Conservation (phyloP, 1,140 invertebrate genomes). For the Diachasma alloeum region DNA sequence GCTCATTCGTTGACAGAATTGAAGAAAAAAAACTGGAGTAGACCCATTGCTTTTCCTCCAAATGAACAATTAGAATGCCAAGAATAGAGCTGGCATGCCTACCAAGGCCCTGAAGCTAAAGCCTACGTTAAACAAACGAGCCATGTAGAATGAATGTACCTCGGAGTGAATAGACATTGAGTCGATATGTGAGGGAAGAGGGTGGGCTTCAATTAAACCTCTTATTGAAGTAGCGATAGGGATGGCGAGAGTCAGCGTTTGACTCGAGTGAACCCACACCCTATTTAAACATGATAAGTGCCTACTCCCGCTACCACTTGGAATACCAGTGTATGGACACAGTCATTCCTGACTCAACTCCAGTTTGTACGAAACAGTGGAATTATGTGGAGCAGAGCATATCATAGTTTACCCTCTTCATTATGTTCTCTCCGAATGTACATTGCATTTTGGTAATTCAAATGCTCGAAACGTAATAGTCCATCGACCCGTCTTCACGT, state of each 20-base stretch:
- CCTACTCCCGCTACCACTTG: not conserved
- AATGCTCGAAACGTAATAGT: conserved; percentile 34
- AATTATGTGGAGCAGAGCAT: no score
- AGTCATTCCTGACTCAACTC: no score
- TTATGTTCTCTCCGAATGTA: no score
- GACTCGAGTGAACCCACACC: not conserved
- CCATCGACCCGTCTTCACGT: not conserved
- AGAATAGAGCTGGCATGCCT: not conserved
- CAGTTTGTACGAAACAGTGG: no score
- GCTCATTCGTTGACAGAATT: no score
- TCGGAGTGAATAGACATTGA: not conserved
- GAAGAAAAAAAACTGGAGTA: not conserved
- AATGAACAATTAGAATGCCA: conserved; percentile 17
- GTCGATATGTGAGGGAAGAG: not conserved
- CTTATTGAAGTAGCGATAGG: not conserved
- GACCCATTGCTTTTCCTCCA: not conserved
- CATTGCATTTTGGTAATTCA: not conserved
- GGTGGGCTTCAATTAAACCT: conserved; percentile 24
- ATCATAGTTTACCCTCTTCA: no score
- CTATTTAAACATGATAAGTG: conserved; percentile 10
- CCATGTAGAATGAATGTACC: not conserved
- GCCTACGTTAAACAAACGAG: not conserved
- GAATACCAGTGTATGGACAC: conserved; percentile 19
- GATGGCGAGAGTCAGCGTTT: not conserved
- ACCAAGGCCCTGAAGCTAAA: not conserved